Conservation (phyloP, 2,888 invertebrate genomes). For the Andrena bucephala region DNA sequence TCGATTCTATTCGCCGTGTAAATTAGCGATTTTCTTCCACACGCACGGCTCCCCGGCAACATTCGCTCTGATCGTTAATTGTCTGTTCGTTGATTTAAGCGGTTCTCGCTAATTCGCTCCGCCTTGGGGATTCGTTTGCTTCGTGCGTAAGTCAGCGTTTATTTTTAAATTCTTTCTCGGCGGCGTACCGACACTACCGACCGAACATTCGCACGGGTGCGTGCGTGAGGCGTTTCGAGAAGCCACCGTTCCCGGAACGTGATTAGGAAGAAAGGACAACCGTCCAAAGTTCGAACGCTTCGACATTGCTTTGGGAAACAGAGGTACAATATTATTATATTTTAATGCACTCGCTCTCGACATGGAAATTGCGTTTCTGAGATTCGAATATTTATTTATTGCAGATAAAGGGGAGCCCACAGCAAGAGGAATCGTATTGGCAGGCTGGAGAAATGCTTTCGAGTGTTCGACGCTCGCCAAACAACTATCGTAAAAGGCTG, state of each 20-base stretch:
- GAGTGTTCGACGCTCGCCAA: neutral
- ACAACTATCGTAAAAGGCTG: neutral
- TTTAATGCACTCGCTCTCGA: neutral
- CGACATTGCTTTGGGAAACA: too few relatives aligned
- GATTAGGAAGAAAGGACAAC: neutral
- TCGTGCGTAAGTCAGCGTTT: conserved; percentile 19
- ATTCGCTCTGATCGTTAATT: conserved; percentile 15
- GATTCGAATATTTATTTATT: conserved; percentile 6
- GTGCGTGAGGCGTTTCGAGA: neutral
- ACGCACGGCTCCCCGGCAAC: neutral
- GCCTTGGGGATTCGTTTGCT: conserved; percentile 24
- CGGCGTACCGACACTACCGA: neutral
- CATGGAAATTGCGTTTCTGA: neutral
- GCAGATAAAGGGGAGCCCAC: too few relatives aligned
- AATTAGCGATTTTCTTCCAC: neutral
- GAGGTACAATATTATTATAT: too few relatives aligned
- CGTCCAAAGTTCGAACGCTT: neutral
- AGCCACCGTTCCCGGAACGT: neutral
- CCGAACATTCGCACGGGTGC: neutral
- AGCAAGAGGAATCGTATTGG: neutral
- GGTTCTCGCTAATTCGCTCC: conserved; percentile 10
- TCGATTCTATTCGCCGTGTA: conserved; percentile 1
- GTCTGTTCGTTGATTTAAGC: conserved; percentile 18
- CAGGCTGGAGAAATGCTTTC: neutral
- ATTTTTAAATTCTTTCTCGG: conserved; percentile 24